Base-by-base conservation (phyloP, 2,888 invertebrate genomes). In the Actias luna region DNA sequence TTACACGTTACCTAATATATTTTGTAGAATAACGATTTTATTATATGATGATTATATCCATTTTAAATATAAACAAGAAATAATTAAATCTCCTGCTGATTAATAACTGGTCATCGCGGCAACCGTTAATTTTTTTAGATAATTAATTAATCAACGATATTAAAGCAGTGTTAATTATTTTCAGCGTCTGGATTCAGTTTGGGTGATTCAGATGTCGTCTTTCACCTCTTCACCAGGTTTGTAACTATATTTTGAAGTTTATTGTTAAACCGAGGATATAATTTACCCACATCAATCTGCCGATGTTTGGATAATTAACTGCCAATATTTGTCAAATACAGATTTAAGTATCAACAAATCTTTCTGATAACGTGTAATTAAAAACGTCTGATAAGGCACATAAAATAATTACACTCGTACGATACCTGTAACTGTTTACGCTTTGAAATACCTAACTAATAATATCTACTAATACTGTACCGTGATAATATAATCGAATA, bases 141-240 rank as follows among this genome's bases (percentile, higher is more conserved):
- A 33, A 12, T 33, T 2, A 5, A 10, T 33, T 5, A 10, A 33
- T 7, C 22, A 22, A 22, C 22, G 22, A 22, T 46, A 16, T 46
- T 46, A n/a, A 55, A 2, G 5, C 29, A 55, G 31, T 39, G 35
- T 57, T 64, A 64, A 65, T 63, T 63, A 39, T 63, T 89, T 86
- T 58, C 84, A 90, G 89, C 74, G 31, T 80, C 82, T 29, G 80
- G 82, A 27, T 87, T 77, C 66, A 69, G 66, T 18, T 65, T 89
- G 63, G 70, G 72, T 0, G 68, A 68, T 0, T 60, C 33, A 0
- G 87, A 92, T 72, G 77, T 90, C 0, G 57, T 84, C 1, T 86
- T 86, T 65, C 89, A 92, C 64, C 71, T 91, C 2, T 92, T 72
- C 63, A 88, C 89, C 0, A 80, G 80, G 92, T 91, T 65, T 62